Evolutionary conservation across 2,797 vertebrate species (phyloP).

Genomic region (Glyptemys insculpta): DNA sequence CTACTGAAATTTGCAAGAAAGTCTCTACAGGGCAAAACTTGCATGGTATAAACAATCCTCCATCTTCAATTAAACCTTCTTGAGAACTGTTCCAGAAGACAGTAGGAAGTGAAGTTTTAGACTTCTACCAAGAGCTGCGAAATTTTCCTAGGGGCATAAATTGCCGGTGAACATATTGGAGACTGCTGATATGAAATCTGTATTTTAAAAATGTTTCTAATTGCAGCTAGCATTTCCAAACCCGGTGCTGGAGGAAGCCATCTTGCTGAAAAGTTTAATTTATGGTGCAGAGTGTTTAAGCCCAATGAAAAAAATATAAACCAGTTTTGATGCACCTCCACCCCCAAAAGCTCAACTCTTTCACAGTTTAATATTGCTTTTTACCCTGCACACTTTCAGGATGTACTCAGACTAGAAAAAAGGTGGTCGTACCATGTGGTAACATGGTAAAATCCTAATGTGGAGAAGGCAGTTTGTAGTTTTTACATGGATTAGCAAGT

Average conservation of each 20-base stretch:
- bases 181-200: background rate
- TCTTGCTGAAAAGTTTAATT: background rate
- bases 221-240: background rate
- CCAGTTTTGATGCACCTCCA: background rate
- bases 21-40: background rate
- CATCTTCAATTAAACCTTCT: background rate
- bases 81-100: background rate
- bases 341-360: background rate
- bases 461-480: background rate
- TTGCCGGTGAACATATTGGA: background rate
- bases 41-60: background rate
- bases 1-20: background rate
- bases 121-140: background rate
- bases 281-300: background rate
- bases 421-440: background rate
- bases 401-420: background rate
- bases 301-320: background rate
- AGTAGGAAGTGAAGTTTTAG: background rate
- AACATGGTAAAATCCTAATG: background rate
- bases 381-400: background rate
- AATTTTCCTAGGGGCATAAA: background rate
- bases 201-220: background rate
- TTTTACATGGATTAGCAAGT: background rate
- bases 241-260: background rate
- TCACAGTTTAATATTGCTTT: background rate